Evolutionary conservation across 92 coral and sea anemone genomes (phyloP), one percentile per base, ranked within the genome.

Genomic region (Epizoanthus fatuus): DNA sequence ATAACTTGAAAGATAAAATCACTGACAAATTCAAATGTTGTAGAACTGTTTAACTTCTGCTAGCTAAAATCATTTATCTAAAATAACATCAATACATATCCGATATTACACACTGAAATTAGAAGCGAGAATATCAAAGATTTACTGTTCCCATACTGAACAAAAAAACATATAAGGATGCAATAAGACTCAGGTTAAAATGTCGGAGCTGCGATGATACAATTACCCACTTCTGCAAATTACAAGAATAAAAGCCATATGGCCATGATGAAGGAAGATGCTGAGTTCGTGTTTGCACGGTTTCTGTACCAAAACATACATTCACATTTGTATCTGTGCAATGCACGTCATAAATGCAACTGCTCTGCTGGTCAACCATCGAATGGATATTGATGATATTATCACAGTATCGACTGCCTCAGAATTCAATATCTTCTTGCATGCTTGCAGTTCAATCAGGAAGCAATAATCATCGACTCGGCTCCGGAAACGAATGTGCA

Each of bases 401-500:
- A 77, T 60, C 39, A 32, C 72, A 40, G 65, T 77, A 77, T 60
- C 82, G 58, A 77, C 25, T 77, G 82, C 70, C 82, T 77, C 69
- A 59, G 71, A 60, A 77, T 59, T 60, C 79, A 40, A 44, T 77
- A 77, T 77, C 70, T 77, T 58, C 82, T 59, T 60, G 53, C 71
- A 60, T 39, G 58, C 69, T 77, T 42, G 82, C 58, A 59, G 82
- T 62, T 77, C 82, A 44, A 25, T 77, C 56, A 62, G 69, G 70
- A 77, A 77, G 82, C 70, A 59, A 77, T 77, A 77, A 59, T n/a
- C 64, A 75, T 57, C 52, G 70, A 77, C 82, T 77, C 82, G 3
- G 82, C 82, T 58, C 81, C 25, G 82, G 70, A 77, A 39, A 58
- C 39, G 82, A 77, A 77, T 77, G 82, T 40, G 82, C 62, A 42